These are phyloP conservation scores for Ianthella basta DNA, from an alignment of 37 sponge, comb jelly and placozoan genomes.

Conservation along the genomic window DNA sequence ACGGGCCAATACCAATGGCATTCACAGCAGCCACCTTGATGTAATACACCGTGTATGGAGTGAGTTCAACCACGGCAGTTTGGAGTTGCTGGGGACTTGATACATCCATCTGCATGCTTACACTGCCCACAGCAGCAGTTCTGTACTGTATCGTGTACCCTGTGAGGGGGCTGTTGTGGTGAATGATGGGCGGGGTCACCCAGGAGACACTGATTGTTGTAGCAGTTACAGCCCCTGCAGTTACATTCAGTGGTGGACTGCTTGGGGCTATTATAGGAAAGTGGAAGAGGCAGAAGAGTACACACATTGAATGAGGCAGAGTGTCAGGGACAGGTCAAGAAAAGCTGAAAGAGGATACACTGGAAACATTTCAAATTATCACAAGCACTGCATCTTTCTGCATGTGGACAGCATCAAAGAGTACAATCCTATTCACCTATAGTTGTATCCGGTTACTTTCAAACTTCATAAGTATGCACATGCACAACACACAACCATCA, in stretches of 20 bases:
- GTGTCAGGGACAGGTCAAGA: too few species aligned
- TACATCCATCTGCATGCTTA: not conserved
- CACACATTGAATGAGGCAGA: too few species aligned
- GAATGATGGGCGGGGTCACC: conserved; percentile 4
- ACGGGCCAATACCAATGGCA: not conserved
- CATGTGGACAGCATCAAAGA: too few species aligned
- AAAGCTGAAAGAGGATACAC: too few species aligned
- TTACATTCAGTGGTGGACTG: conserved; percentile 13
- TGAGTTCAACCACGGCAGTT: conserved; percentile 2
- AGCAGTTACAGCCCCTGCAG: not conserved
- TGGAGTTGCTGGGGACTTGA: too few species aligned
- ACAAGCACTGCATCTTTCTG: too few species aligned
- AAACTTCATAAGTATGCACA: too few species aligned
- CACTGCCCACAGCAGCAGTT: not conserved
- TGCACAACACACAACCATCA: too few species aligned
- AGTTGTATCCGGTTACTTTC: too few species aligned
- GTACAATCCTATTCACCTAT: too few species aligned
- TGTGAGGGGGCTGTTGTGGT: conserved; percentile 4
- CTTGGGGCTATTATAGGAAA: not conserved
- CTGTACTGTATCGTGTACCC: not conserved
- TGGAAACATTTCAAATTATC: too few species aligned
- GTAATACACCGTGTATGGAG: not conserved
- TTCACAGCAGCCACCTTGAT: conserved; percentile 6
- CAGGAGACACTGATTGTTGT: not conserved
- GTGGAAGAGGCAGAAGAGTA: too few species aligned